Conservation (phyloP, 2,888 invertebrate genomes). For the Stenchaetothrips biformis region DNA sequence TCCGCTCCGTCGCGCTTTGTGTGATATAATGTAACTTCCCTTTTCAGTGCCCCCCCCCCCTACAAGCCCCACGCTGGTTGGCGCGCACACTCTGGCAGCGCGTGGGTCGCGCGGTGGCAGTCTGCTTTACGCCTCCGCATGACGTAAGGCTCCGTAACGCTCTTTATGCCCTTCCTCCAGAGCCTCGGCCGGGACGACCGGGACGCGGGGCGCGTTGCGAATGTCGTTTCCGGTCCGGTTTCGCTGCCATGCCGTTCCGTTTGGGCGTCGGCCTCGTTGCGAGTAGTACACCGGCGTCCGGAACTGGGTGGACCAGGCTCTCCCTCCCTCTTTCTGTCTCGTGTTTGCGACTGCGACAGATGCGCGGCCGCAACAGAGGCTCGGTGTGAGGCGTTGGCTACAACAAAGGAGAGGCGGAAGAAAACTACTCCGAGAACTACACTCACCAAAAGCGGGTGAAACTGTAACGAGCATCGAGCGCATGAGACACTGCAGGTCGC, state of each 20-base stretch:
- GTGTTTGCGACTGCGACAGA: no score
- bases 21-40: background rate
- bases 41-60: background rate
- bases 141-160: background rate
- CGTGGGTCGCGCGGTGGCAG: background rate
- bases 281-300: no score
- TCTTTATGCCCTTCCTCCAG: background rate
- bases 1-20: background rate
- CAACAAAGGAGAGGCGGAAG: no score
- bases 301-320: no score
- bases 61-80: background rate
- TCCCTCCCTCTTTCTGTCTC: no score
- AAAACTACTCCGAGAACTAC: no score
- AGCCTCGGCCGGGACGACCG: background rate
- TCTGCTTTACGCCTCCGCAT: background rate
- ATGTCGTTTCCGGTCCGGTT: slow-evolving; percentile 22
- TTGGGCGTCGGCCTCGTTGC: background rate
- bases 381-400: no score
- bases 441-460: no score
- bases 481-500: no score
- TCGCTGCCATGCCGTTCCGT: background rate
- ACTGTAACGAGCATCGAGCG: no score
- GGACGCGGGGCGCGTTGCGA: background rate
- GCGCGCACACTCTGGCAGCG: background rate
- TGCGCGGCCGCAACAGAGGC: no score